phyloP scores from a whole-genome alignment of 2,888 invertebrate genomes.

The Ceramica pisi region DNA sequence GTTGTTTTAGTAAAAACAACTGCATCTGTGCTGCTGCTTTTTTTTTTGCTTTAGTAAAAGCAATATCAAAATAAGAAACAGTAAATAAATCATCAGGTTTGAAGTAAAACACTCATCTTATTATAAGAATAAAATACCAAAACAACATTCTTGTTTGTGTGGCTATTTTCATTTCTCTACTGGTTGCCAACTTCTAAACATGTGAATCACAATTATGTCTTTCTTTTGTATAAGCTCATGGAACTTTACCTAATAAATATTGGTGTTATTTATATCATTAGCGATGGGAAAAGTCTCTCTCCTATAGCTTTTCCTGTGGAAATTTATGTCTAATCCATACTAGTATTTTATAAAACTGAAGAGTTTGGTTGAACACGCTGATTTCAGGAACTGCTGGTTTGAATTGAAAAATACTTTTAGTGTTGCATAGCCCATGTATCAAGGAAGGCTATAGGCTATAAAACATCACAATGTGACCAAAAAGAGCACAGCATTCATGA shows the following conservation, averaged over 20 bases:
- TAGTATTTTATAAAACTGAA: too few species aligned
- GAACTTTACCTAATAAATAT: conserved; percentile 4
- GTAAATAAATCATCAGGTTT: neutral
- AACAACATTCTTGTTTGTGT: conserved; percentile 19
- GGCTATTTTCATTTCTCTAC: conserved; percentile 21
- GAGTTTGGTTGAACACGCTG: too few species aligned
- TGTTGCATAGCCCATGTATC: too few species aligned
- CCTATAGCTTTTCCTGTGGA: neutral
- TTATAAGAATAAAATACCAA: neutral
- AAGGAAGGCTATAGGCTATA: too few species aligned
- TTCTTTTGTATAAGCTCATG: conserved; percentile 1
- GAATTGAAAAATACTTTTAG: too few species aligned
- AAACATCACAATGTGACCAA: too few species aligned
- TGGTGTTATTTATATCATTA: neutral
- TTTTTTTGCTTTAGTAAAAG: too few species aligned
- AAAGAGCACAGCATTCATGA: too few species aligned
- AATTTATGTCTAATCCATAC: too few species aligned
- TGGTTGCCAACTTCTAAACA: conserved; percentile 36
- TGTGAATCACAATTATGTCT: conserved; percentile 1
- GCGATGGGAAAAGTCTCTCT: too few species aligned
- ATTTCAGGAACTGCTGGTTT: too few species aligned
- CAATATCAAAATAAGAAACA: neutral
- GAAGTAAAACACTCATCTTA: conserved; percentile 1
- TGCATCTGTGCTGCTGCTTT: too few species aligned
- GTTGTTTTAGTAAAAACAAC: neutral